These are phyloP conservation scores for Muraenolepis orangiensis DNA, from an alignment of 2,797 vertebrate species.

Conservation along the genomic window DNA sequence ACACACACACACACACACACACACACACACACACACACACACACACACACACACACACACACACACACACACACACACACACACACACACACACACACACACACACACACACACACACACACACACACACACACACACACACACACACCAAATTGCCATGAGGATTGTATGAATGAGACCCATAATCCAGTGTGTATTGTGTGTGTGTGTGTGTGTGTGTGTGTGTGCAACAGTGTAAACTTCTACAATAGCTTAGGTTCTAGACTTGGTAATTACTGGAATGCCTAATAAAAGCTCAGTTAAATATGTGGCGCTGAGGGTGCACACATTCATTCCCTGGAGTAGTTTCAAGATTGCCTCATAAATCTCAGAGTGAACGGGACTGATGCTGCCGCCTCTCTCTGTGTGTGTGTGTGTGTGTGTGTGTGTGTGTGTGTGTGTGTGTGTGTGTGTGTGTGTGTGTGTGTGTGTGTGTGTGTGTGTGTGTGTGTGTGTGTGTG, in stretches of 20 bases:
- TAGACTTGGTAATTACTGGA: neutral
- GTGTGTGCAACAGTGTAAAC: neutral
- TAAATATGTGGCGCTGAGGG: constrained; percentile 1
- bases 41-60: constrained; percentile 12
- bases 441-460: too few species aligned
- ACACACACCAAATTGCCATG: constrained; percentile 12
- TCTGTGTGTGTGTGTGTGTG: too few species aligned
- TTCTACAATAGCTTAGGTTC: constrained; percentile 2
- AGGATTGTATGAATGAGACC: constrained; percentile 9
- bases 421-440: too few species aligned
- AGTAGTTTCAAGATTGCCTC: neutral
- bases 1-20: constrained; percentile 8
- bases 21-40: neutral
- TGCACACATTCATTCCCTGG: neutral
- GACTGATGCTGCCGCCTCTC: neutral
- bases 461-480: too few species aligned
- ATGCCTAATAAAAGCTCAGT: constrained; percentile 10
- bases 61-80: too few species aligned
- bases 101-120: too few species aligned
- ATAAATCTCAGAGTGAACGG: neutral
- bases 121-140: neutral
- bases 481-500: too few species aligned
- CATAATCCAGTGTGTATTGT: constrained; percentile 4
- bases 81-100: too few species aligned
- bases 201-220: constrained; percentile 1